Evolutionary conservation across 2,797 vertebrate genomes (phyloP), one percentile per base, ranked within the genome.

Genomic region (Sternarchorhynchus goeldii): DNA sequence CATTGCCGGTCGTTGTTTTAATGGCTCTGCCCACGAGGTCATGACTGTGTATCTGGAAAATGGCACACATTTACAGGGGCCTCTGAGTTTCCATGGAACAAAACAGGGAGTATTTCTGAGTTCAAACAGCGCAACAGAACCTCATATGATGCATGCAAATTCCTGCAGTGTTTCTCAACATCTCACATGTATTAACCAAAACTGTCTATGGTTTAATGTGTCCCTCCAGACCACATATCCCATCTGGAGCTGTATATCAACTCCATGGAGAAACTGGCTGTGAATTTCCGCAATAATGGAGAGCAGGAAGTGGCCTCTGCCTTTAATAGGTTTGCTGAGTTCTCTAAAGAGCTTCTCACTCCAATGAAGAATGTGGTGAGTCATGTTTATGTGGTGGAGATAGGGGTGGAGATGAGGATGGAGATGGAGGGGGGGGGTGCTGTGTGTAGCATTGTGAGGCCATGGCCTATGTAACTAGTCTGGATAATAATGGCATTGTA

Each of bases 301-400:
- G 94, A 95, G 74, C 62, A 88, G 0, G 92, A 93, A 82, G 89
- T 94, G 16, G 93, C 93, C 64, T 91, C 90, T 0, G 92, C 94
- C 55, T 94, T 95, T 83, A 92, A 89, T 66, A 92, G 90, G 57
- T 91, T 95, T 20, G 93, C 94, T 0, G 91, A 94, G 75, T 93
- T 94, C 82, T 95, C 93, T 25, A 91, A 87, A 89, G 94, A 95
- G 50, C 88, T 95, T 2, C 85, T 95, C 70, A 88, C 86, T 0
- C 92, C 93, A 6, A 89, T 94, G 87, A 94, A 93, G 86, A 94
- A 94, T 80, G 84, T 95, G 93, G 94, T 90, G 87, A 83, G 90
- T 69, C 36, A 57, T 12, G 45, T 50, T 50, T 50, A 12, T 50
- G 45, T 14, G 45, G 45, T 14, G 45, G 45, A 25, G 45, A 32